Evolutionary conservation across 2,113 vertebrate species (phyloP).

Genomic region (Pachycephala philippinensis): DNA sequence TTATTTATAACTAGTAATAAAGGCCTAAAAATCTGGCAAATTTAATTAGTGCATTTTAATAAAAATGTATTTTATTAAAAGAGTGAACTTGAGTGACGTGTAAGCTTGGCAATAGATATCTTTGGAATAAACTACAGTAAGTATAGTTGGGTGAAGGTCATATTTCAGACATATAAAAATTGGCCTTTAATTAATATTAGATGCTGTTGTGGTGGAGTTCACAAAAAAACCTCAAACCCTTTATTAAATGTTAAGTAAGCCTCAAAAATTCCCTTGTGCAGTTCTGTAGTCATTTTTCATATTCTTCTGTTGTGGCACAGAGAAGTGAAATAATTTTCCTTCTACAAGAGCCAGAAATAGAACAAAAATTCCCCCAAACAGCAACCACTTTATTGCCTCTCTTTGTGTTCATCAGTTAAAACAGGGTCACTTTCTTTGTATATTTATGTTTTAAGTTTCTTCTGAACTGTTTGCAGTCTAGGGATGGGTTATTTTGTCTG

Average conservation of each 20-base stretch:
- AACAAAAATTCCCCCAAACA: background rate
- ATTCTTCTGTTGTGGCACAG: background rate
- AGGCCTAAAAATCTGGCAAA: background rate
- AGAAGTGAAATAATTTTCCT: background rate
- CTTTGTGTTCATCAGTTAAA: background rate
- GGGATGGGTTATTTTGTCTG: background rate
- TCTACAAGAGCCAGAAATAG: background rate
- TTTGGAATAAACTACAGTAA: background rate
- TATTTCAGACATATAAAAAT: background rate
- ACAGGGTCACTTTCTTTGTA: background rate
- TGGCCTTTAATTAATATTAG: background rate
- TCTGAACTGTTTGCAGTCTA: background rate
- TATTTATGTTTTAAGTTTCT: background rate
- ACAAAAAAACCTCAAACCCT: background rate
- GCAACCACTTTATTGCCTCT: background rate
- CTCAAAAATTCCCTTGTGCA: background rate
- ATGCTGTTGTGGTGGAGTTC: background rate
- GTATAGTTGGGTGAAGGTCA: background rate
- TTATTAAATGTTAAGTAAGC: constrained; percentile 9
- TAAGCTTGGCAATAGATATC: background rate
- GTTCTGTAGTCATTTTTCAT: background rate
- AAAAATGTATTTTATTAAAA: background rate
- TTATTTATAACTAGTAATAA: background rate
- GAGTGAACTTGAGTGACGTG: background rate
- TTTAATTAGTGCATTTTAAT: background rate